These are phyloP conservation scores for Heliconius cydno DNA, from an alignment of 2,888 invertebrate species.

Conservation along the genomic window DNA sequence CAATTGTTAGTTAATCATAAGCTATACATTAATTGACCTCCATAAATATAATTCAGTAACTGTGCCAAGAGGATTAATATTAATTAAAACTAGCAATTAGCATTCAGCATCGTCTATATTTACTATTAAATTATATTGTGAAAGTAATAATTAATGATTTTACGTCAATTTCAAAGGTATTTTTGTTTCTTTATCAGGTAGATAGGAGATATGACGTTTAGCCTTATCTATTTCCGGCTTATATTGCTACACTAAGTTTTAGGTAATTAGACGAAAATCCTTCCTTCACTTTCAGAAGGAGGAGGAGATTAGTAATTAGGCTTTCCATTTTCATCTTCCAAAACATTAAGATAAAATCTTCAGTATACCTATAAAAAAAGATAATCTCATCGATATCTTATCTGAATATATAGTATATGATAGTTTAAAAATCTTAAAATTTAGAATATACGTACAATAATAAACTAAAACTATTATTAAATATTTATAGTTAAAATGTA, in stretches of 20 bases:
- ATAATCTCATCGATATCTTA: background rate
- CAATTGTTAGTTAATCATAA: conserved; percentile 16
- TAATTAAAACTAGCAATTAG: background rate
- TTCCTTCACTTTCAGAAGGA: background rate
- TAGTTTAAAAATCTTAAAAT: background rate
- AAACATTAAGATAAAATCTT: background rate
- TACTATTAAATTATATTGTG: background rate
- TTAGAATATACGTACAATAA: background rate
- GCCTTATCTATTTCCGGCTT: background rate
- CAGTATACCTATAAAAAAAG: too few species aligned
- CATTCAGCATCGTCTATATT: background rate
- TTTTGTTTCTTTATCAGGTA: background rate
- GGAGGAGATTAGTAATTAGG: too few species aligned
- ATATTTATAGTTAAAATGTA: conserved; percentile 15
- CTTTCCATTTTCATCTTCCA: background rate
- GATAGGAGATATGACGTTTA: background rate
- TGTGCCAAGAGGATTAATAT: conserved; percentile 20
- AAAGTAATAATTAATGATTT: background rate
- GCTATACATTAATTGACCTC: conserved; percentile 11
- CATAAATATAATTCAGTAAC: conserved; percentile 11
- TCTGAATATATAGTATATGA: background rate
- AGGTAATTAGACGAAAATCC: background rate
- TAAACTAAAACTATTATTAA: background rate
- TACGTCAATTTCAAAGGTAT: background rate
- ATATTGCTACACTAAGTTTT: background rate